Evolutionary conservation across 2,113 vertebrate genomes (phyloP).

Genomic region (Siniperca chuatsi): DNA sequence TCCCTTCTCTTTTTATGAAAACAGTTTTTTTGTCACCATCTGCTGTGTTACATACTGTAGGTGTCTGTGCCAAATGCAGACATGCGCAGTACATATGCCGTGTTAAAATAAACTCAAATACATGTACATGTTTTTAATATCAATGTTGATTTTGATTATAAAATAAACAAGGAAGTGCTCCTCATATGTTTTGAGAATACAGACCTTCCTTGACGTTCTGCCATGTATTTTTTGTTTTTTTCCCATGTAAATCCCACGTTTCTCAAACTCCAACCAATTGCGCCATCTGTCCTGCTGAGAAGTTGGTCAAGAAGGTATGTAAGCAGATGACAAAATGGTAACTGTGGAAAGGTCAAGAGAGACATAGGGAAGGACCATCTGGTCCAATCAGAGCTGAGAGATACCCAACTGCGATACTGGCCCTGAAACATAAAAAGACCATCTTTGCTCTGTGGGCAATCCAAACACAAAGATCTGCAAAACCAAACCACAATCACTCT

Average conservation of each 20-base stretch:
- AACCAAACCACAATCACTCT: conserved; percentile 5
- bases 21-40: conserved; percentile 24
- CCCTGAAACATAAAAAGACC: conserved; percentile 61
- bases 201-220: neutral
- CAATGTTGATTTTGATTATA: neutral
- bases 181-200: conserved; percentile 10
- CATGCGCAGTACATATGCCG: neutral
- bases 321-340: conserved; percentile 68
- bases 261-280: conserved; percentile 23
- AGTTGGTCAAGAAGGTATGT: conserved; percentile 54
- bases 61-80: conserved; percentile 6
- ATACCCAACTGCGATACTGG: conserved; percentile 73
- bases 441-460: conserved; percentile 65
- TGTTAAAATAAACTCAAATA: conserved; percentile 4
- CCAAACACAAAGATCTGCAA: conserved; percentile 32
- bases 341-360: conserved; percentile 69
- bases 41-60: neutral
- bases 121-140: neutral
- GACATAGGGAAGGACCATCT: conserved; percentile 73
- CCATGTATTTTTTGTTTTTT: neutral
- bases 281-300: conserved; percentile 62
- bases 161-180: neutral
- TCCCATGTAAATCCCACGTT: neutral
- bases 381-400: conserved; percentile 72
- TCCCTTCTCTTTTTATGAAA: neutral